These are phyloP conservation scores for Thunnus maccoyii DNA, from an alignment of 2,113 vertebrate species.

Conservation along the genomic window DNA sequence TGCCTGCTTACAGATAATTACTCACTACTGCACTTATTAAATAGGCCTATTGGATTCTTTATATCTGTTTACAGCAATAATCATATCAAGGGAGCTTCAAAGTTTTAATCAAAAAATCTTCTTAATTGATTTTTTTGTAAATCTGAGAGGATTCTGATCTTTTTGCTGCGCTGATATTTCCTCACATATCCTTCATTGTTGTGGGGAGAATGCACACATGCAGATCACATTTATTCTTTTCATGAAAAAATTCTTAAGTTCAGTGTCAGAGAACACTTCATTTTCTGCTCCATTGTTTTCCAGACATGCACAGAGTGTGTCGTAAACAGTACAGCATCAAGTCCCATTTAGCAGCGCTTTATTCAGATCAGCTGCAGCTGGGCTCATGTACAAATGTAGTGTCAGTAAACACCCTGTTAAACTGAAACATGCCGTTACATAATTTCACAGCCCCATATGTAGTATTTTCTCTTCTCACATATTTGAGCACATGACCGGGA, in stretches of 20 bases:
- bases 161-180: neutral
- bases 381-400: neutral
- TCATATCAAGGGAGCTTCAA: neutral
- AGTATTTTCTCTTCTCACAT: neutral
- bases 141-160: neutral
- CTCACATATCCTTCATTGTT: neutral
- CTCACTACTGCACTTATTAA: neutral
- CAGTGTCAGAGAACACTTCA: too few species aligned
- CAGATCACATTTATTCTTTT: neutral
- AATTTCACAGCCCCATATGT: neutral
- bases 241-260: too few species aligned
- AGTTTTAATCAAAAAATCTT: neutral
- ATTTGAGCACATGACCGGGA: neutral
- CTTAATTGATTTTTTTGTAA: neutral
- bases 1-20: neutral
- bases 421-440: neutral
- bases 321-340: neutral
- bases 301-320: neutral
- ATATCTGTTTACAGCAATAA: too few species aligned
- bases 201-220: too few species aligned
- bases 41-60: neutral
- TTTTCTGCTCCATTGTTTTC: too few species aligned
- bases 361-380: neutral
- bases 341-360: neutral
- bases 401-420: neutral